Percentiles rank a stretch among this genome's conserved stretches.
Evolutionary conservation across 1,140 invertebrate genomes (phyloP).

Genomic region (Liolophura sinensis): DNA sequence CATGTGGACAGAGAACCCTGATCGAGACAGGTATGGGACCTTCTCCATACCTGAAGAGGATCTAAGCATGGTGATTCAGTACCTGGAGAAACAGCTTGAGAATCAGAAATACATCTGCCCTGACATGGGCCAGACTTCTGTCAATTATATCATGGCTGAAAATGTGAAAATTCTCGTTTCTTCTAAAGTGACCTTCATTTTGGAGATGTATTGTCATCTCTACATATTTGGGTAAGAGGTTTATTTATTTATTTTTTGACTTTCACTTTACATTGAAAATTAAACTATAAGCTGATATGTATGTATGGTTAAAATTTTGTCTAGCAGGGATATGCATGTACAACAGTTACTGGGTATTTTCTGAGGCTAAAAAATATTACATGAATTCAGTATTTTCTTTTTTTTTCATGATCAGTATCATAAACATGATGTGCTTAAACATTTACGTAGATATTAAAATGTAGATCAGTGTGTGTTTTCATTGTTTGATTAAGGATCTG

Average conservation of each 20-base stretch:
- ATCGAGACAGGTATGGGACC: conserved; percentile 48
- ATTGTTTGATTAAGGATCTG: too few species aligned
- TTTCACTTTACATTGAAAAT: conserved; percentile 3
- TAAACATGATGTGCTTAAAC: too few species aligned
- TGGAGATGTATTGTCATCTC: conserved; percentile 52
- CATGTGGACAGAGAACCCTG: conserved; percentile 52
- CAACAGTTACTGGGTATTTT: too few species aligned
- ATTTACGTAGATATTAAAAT: too few species aligned
- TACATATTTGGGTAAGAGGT: conserved; percentile 45
- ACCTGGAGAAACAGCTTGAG: conserved; percentile 44
- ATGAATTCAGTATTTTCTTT: too few species aligned
- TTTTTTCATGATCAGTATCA: too few species aligned
- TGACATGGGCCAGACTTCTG: conserved; percentile 4
- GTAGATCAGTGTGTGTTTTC: too few species aligned
- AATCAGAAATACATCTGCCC: conserved; percentile 13
- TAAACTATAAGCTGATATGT: too few species aligned
- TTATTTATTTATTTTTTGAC: background rate
- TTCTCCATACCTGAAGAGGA: conserved; percentile 52
- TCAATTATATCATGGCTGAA: conserved; percentile 9
- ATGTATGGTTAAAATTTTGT: too few species aligned
- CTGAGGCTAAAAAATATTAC: too few species aligned
- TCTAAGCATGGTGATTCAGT: conserved; percentile 43
- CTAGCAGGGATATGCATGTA: too few species aligned
- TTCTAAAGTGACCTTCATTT: conserved; percentile 44
- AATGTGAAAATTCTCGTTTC: conserved; percentile 32